Conservation (phyloP, 2,888 invertebrate genomes). For the Volucella bombylans region DNA sequence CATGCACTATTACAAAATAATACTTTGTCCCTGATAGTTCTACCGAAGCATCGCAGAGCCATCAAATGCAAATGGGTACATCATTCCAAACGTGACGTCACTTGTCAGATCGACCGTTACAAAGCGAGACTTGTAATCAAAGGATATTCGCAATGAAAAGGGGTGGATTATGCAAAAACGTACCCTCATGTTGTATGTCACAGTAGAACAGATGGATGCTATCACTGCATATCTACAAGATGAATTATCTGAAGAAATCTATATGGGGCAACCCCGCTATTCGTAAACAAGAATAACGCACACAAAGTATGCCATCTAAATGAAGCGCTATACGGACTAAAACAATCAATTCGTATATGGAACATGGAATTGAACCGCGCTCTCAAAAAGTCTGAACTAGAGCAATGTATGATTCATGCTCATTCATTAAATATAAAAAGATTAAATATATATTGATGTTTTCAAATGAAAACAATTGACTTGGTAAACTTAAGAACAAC, state of each 20-base stretch:
- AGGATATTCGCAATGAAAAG: slow-evolving; percentile 57
- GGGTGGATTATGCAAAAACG: slow-evolving; percentile 54
- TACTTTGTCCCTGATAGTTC: not conserved
- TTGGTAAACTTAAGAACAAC: too few species aligned
- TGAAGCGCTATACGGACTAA: too few species aligned
- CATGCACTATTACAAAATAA: not conserved
- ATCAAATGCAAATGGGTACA: slow-evolving; percentile 42
- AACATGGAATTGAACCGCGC: too few species aligned
- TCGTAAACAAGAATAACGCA: not conserved
- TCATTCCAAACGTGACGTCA: slow-evolving; percentile 32
- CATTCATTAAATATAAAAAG: too few species aligned
- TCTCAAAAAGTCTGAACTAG: too few species aligned
- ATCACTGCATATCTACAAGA: slow-evolving; percentile 32
- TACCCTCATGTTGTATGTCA: slow-evolving; percentile 54
- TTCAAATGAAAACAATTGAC: too few species aligned
- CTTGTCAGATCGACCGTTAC: slow-evolving; percentile 46
- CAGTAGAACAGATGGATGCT: slow-evolving; percentile 39
- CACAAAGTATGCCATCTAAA: too few species aligned
- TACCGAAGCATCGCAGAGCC: too few species aligned
- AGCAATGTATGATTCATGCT: too few species aligned
- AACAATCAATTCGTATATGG: too few species aligned
- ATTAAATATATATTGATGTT: too few species aligned
- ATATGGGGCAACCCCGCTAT: slow-evolving; percentile 8
- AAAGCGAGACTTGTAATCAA: slow-evolving; percentile 59
- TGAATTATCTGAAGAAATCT: not conserved